Percentiles rank a stretch among this genome's conserved stretches.
These are phyloP conservation scores for Carcinoscorpius rotundicauda DNA, from an alignment of 1,140 invertebrate genomes.

Conservation along the genomic window DNA sequence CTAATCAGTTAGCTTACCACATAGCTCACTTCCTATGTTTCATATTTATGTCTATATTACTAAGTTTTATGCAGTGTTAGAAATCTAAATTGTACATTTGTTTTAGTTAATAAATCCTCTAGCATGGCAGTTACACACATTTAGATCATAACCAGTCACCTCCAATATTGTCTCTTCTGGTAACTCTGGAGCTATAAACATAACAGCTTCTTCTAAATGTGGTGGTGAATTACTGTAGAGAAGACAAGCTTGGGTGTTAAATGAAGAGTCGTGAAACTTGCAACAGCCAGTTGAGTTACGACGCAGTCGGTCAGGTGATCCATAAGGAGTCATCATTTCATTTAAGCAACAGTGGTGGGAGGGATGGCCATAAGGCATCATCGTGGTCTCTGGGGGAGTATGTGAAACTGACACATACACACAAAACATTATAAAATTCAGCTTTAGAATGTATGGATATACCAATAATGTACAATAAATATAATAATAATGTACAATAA, in stretches of 20 bases:
- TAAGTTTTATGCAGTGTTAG: too few relatives aligned
- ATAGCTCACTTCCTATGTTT: too few relatives aligned
- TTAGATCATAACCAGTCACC: constrained; percentile 31
- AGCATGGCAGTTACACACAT: too few relatives aligned
- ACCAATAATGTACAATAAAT: too few relatives aligned
- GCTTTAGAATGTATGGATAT: neutral
- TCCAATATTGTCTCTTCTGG: constrained; percentile 91
- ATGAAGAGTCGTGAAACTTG: constrained; percentile 10
- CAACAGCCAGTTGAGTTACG: constrained; percentile 6
- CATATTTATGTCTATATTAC: too few relatives aligned
- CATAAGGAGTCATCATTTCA: neutral
- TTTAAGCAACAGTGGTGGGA: constrained; percentile 10
- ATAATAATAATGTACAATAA: too few relatives aligned
- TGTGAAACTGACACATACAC: constrained; percentile 9
- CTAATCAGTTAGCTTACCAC: too few relatives aligned
- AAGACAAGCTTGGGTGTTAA: constrained; percentile 5
- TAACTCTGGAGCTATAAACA: constrained; percentile 77
- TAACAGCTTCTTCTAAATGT: constrained; percentile 46
- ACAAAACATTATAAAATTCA: neutral
- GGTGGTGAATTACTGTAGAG: constrained; percentile 33
- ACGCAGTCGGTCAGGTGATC: constrained; percentile 11
- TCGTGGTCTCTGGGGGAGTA: constrained; percentile 5
- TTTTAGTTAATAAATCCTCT: too few relatives aligned
- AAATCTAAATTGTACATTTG: too few relatives aligned
- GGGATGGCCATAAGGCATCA: constrained; percentile 7